Evolutionary conservation across 1,140 invertebrate species (phyloP), one percentile per base, ranked within the genome.

Genomic region (Capitella teleta): DNA sequence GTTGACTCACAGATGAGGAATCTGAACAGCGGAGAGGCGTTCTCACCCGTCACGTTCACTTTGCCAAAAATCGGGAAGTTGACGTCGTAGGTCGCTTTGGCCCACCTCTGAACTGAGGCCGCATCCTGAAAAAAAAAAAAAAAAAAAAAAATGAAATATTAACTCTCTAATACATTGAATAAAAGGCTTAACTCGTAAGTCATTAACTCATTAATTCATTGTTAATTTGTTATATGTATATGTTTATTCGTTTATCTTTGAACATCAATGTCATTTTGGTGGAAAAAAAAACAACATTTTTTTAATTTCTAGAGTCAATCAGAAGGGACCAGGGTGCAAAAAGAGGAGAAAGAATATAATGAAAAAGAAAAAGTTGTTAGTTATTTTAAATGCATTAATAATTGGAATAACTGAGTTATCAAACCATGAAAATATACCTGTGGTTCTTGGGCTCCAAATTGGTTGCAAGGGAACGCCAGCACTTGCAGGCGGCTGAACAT

Each of bases 381-480:
- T n/a, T n/a, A n/a, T n/a, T n/a, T n/a, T n/a, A n/a, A n/a, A n/a
- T n/a, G n/a, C n/a, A n/a, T n/a, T n/a, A n/a, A 45, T 26, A 16
- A 6, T 43, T 45, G 10, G 18, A 32, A 16, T 12, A 47, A 10
- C 16, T 37, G 37, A 47, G 18, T 19, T 32, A 42, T 56, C 54
- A 5, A 21, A n/a, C n/a, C n/a, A n/a, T n/a, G n/a, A n/a, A n/a
- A n/a, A n/a, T n/a, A n/a, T 57, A 70, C 68, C 42, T 53, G 54
- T 36, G 68, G 68, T 55, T 71, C 72, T 61, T 81, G 88, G 0
- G 76, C 73, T n/a, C 74, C 79, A 70, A 95, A 95, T 63, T 95
- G 88, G 70, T 95, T 93, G 62, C 88, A 93, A 0, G 91, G 91
- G 71, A 95, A 95, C 2, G 82, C 91, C 40, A 72, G 45, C 8